Evolutionary conservation across 1,140 invertebrate species (phyloP), one percentile per base, ranked within the genome.

Genomic region (Drosophila sucinea): DNA sequence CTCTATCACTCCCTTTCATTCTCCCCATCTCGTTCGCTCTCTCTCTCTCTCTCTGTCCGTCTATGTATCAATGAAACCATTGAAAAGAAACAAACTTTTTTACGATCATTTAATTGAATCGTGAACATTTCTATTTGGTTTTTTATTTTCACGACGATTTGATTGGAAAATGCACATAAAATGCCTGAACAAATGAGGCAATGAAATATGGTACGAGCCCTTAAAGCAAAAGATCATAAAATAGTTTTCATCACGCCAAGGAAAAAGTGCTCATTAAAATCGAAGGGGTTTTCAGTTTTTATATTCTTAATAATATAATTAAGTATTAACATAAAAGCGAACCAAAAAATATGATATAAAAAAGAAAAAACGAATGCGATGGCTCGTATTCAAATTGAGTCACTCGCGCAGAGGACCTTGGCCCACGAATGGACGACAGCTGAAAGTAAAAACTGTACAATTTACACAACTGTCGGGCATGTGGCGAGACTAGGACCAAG

Each of bases 401-500:
- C 70, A 74, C 67, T 32, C 62, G 51, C 17, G 25, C 11, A 40
- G 25, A 40, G 66, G 38, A 25, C 23, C 17, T 55, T 3, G 30
- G 30, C 10, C 35, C 11, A 38, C 3, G 35, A 38, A 38, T 38
- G 17, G 3, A 5, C 65, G 80, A 60, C 82, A 87, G 84, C 84
- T 87, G 84, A 84, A 87, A 84, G 80, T 84, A 74, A 89, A 65
- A 81, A 87, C 85, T 89, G 84, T 89, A 87, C 83, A 80, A 84
- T 85, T 77, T 77, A 73, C 61, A 81, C 73, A 83, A 87, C 80
- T 80, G 73, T 60, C 67, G 58, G 63, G 82, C 83, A 86, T 83
- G 80, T 89, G 84, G 69, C 57, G 33, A 23, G 25, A 38, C 35
- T 11, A 38, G 40, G 27, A n/a, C n/a, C 17, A 67, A 41, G 67